Base-by-base conservation (phyloP, 1,140 invertebrate species). In the Trypoxylus dichotomus region DNA sequence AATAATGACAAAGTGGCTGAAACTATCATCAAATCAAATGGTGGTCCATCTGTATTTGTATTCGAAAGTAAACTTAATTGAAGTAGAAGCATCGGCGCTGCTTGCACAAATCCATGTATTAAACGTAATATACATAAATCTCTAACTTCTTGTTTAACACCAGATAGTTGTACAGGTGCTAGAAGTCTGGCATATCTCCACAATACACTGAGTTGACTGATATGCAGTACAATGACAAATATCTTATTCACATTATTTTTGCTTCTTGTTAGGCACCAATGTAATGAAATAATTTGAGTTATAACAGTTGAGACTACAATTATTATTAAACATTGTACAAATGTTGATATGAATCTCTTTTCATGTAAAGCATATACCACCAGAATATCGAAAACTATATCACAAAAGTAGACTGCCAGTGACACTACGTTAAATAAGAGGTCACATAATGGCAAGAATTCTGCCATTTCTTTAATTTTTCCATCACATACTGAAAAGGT, bases 381-480 rank as follows among this genome's bases (percentile, higher is more conserved):
- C 47, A 95, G 91, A 41, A 96, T 89, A 86, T 96, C 94, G 84
- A 97, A 97, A 2, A 96, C 94, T 60, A 96, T 91, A 89, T 96
- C 94, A 88, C 95, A 96, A 86, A 97, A 97, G 85, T 96, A 96
- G 2, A 93, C 94, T n/a, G 94, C 94, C 72, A 97, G 87, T 11
- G 95, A 96, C 79, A 96, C 95, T 85, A 97, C 94, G 86, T 96
- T 96, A 88, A 97, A 97, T 7, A 96, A 88, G 47, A 96, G 92
- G 88, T 96, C 95, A 88, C 95, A 96, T 79, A 96, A 89, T 78
- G 94, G 94, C 85, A 96, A 88, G 85, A 96, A 95, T 89, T 96
- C 93, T 83, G 90, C 89, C 90, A 91, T 90, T 78, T 79, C 83
- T 83, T 74, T 42, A 47, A 47, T 54, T 32, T 63, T 32, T 63